These are phyloP conservation scores for Acipenser ruthenus DNA, from an alignment of 2,797 vertebrate genomes.

Conservation along the genomic window DNA sequence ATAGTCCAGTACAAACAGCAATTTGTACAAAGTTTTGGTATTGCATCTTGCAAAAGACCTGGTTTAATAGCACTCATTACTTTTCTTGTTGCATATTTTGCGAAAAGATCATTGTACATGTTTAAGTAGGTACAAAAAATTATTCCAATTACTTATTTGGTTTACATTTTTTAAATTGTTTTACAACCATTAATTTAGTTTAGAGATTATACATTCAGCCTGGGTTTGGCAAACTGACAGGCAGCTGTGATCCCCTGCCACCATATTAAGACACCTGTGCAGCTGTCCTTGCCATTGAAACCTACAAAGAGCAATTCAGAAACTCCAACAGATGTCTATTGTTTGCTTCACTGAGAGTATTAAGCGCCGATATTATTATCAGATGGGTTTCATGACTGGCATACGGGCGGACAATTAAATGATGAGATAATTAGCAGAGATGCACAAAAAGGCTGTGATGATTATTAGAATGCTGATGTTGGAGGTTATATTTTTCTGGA, in stretches of 20 bases:
- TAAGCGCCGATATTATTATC: not conserved
- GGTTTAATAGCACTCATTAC: too few relatives aligned
- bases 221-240: not conserved
- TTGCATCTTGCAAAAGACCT: too few relatives aligned
- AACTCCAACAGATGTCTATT: slow-evolving; percentile 1
- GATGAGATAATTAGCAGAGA: not conserved
- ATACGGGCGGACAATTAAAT: not conserved
- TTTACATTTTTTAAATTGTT: too few relatives aligned
- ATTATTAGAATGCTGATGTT: not conserved
- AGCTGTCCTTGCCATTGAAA: not conserved
- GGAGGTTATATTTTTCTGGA: too few relatives aligned
- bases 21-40: too few relatives aligned
- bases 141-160: too few relatives aligned
- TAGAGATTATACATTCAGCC: not conserved
- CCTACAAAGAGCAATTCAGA: slow-evolving; percentile 1
- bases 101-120: too few relatives aligned
- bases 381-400: not conserved
- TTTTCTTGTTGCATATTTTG: too few relatives aligned
- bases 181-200: not conserved
- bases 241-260: not conserved
- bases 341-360: not conserved
- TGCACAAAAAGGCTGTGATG: not conserved
- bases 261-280: not conserved
- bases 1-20: too few relatives aligned
- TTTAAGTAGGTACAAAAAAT: too few relatives aligned